Evolutionary conservation across 2,888 invertebrate species (phyloP).

Genomic region (Chrysolina americana): DNA sequence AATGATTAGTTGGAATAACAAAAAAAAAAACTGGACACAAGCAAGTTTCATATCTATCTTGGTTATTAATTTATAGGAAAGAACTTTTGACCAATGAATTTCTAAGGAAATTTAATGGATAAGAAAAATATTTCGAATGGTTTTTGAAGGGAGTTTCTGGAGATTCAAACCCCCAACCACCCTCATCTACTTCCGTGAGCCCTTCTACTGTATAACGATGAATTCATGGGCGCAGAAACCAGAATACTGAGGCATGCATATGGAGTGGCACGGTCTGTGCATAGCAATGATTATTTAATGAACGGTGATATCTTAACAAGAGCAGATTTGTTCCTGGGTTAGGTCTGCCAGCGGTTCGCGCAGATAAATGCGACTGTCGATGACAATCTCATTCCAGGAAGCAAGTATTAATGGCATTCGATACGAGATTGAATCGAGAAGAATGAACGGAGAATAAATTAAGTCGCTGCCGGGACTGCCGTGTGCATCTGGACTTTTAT

Average conservation of each 20-base stretch:
- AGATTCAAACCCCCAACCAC: neutral
- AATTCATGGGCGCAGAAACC: slow-evolving; percentile 24
- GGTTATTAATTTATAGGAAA: too few relatives aligned
- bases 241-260: slow-evolving; percentile 25
- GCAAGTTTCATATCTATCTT: too few relatives aligned
- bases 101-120: too few relatives aligned
- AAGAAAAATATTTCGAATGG: too few relatives aligned
- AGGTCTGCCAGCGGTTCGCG: slow-evolving; percentile 1
- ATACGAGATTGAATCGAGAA: slow-evolving; percentile 3
- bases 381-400: slow-evolving; percentile 18
- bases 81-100: too few relatives aligned
- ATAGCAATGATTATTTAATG: slow-evolving; percentile 36
- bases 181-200: neutral
- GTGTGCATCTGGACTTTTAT: neutral
- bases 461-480: neutral
- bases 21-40: too few relatives aligned
- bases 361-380: slow-evolving; percentile 12
- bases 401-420: slow-evolving; percentile 16
- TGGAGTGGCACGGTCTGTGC: slow-evolving; percentile 27
- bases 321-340: slow-evolving; percentile 29
- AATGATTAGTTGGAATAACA: too few relatives aligned
- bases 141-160: too few relatives aligned
- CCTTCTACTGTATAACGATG: neutral
- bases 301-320: slow-evolving; percentile 36
- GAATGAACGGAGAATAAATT: slow-evolving; percentile 4